These are phyloP conservation scores for Herpetotheres cachinnans DNA, from an alignment of 2,113 vertebrate genomes.

Conservation along the genomic window DNA sequence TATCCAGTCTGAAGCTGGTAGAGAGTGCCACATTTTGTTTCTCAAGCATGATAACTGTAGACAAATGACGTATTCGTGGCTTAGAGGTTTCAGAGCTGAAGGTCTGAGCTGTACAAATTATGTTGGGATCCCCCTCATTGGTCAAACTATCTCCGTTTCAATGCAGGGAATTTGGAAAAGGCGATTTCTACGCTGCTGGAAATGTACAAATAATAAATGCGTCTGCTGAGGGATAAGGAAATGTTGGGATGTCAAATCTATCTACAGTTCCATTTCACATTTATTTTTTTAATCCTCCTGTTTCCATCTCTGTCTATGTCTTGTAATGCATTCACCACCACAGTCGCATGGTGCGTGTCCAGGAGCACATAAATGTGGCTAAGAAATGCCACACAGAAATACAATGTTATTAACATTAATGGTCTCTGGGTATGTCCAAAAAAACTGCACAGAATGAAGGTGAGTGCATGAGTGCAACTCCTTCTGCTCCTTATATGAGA, in stretches of 20 bases:
- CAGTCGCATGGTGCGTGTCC: not conserved
- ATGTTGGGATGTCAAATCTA: conserved; percentile 7
- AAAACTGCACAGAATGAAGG: not conserved
- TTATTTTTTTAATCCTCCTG: conserved; percentile 11
- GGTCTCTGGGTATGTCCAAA: not conserved
- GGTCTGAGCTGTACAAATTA: not conserved
- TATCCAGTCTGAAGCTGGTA: not conserved
- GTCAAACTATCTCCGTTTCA: not conserved
- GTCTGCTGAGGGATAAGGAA: conserved; percentile 6
- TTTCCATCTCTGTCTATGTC: not conserved
- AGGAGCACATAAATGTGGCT: not conserved
- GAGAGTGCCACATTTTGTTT: not conserved
- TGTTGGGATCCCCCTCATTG: not conserved
- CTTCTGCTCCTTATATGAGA: not conserved
- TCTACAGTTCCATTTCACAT: not conserved
- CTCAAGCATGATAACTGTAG: not conserved
- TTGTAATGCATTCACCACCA: not conserved
- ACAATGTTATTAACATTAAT: not conserved
- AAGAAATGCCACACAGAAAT: not conserved
- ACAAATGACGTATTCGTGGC: not conserved
- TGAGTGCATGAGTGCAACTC: not conserved
- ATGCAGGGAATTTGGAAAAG: not conserved
- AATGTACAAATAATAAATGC: conserved; percentile 23
- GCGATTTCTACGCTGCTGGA: not conserved
- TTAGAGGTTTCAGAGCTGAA: not conserved